Conservation (phyloP, 2,797 vertebrate species). For the Podargus strigoides region DNA sequence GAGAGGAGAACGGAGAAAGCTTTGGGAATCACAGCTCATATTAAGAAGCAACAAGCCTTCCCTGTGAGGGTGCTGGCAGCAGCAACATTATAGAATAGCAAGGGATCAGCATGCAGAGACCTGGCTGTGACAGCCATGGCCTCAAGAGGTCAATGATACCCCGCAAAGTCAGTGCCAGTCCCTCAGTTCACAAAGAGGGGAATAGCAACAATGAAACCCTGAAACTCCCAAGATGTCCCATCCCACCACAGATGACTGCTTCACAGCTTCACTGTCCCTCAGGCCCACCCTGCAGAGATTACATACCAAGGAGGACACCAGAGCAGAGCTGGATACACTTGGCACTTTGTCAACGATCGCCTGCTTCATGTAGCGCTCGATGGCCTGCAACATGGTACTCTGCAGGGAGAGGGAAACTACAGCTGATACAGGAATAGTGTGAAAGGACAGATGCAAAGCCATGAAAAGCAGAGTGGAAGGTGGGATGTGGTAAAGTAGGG, state of each 20-base stretch:
- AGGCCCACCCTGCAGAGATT: neutral
- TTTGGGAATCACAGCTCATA: neutral
- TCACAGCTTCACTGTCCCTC: neutral
- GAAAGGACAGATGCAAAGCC: neutral
- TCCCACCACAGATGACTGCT: neutral
- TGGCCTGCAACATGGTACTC: constrained; percentile 82
- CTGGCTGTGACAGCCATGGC: neutral
- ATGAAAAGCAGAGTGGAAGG: neutral
- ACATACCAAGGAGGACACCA: constrained; percentile 80
- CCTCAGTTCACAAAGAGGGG: neutral
- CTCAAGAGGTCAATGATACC: neutral
- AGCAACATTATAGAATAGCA: neutral
- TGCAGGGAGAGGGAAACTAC: constrained; percentile 27
- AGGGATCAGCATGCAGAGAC: neutral
- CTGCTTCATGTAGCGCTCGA: constrained; percentile 83
- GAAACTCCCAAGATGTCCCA: neutral
- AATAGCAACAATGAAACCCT: neutral
- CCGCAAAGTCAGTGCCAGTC: neutral
- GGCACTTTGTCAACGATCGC: constrained; percentile 82
- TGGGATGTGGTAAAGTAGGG: neutral
- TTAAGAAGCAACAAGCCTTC: neutral
- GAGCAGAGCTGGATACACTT: constrained; percentile 81
- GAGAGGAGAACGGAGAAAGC: neutral
- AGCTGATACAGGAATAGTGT: neutral
- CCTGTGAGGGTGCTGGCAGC: neutral